phyloP scores from a whole-genome alignment of 2,113 vertebrate species.

The Narcine bancroftii region DNA sequence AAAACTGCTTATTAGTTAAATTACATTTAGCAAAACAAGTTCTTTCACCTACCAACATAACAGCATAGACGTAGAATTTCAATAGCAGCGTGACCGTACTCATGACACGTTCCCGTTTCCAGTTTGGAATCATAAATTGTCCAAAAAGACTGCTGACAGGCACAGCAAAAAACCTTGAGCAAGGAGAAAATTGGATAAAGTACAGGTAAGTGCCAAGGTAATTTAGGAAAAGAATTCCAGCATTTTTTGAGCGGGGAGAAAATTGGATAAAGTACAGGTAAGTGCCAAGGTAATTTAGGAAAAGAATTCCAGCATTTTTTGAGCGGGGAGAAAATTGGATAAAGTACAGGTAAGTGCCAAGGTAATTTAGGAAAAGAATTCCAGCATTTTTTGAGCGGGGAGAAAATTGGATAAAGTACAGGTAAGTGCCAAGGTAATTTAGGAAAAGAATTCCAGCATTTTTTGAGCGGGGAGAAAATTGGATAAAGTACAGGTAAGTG shows the following conservation, averaged over 20 bases:
- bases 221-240: not conserved
- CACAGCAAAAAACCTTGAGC: constrained; percentile 26
- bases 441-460: not conserved
- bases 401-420: not conserved
- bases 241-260: too few species aligned
- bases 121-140: constrained; percentile 23
- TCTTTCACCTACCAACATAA: constrained; percentile 31
- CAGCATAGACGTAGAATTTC: constrained; percentile 27
- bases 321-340: not conserved
- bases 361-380: not conserved
- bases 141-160: constrained; percentile 19
- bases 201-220: not conserved
- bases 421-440: not conserved
- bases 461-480: not conserved
- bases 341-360: not conserved
- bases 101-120: constrained; percentile 34
- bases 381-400: not conserved
- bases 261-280: not conserved
- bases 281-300: not conserved
- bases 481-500: not conserved
- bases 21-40: not conserved
- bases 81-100: not conserved
- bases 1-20: too few species aligned
- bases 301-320: not conserved
- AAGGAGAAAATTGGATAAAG: not conserved